Evolutionary conservation across 2,888 invertebrate species (phyloP), one percentile per base, ranked within the genome.

Genomic region (Luperina nickerlii): DNA sequence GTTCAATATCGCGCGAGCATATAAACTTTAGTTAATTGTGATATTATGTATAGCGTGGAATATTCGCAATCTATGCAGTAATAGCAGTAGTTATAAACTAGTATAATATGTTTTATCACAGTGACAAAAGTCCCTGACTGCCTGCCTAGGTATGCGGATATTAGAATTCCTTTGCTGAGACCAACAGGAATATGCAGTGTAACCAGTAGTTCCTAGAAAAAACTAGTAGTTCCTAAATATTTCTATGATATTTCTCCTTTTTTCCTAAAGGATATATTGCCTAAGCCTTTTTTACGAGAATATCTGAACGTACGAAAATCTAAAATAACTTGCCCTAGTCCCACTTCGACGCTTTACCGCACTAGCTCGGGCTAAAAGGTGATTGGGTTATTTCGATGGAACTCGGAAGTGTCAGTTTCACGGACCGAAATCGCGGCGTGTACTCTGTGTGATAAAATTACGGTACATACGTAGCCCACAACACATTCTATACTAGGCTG

Each of bases 81-180:
- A 57, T 73, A 84, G 72, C 60, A 63, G 67, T 42, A 74, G 57
- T 65, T 63, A 57, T 82, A 76, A 71, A 86, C 73, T 66, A 84
- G 72, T 75, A 24, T 85, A 71, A 79, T 86, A 65, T 83, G 48
- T 76, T 79, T 79, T 69, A 86, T 76, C 57, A 66, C 65, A 83
- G 70, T 76, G 60, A 76, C 71, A 83, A 86, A 83, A 83, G 27
- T 78, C 45, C 63, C 70, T 66, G 15, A 78, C 38, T 65, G 57
- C 45, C 38, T 65, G 57, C 45, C 62, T 74, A 38, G 82, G 65
- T 76, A 78, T 82, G 69, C 78, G 27, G 20, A 42, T 74, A 66
- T 76, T 72, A 72, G 48, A 74, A 83, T 79, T 74, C 68, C 57
- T 68, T 71, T 57, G 15, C 71, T 83, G 45, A 73, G 83, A 78